These are phyloP conservation scores for Drosophila paulistorum DNA, from an alignment of 1,140 invertebrate species.

Conservation along the genomic window DNA sequence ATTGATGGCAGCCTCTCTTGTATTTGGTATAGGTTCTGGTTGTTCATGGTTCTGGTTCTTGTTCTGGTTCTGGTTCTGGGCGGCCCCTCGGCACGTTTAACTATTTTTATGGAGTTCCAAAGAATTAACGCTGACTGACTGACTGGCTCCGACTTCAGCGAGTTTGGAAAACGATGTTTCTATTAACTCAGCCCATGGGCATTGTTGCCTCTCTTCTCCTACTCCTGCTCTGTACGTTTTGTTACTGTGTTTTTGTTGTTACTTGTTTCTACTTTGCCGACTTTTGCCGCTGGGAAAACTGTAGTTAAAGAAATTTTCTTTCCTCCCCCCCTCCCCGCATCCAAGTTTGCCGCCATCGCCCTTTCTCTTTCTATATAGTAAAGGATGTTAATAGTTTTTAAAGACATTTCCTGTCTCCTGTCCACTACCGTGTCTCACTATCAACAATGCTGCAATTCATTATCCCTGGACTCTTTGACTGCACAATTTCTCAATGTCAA, in stretches of 20 bases:
- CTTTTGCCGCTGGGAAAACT: conserved; percentile 41
- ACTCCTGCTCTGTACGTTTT: neutral
- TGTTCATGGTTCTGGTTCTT: conserved; percentile 31
- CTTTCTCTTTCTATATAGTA: neutral
- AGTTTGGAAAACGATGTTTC: conserved; percentile 47
- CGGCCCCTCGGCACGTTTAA: conserved; percentile 72
- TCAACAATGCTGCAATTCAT: neutral
- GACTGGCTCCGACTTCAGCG: conserved; percentile 12
- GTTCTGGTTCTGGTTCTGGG: conserved; percentile 51
- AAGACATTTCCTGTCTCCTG: conserved; percentile 42
- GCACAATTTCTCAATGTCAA: conserved; percentile 46
- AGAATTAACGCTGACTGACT: conserved; percentile 52
- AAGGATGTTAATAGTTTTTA: conserved; percentile 31
- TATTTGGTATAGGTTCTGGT: neutral
- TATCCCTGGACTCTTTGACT: neutral
- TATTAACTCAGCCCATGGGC: conserved; percentile 66
- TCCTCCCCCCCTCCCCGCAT: neutral
- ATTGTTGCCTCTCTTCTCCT: conserved; percentile 34
- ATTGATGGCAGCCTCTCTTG: neutral
- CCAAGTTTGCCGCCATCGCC: neutral
- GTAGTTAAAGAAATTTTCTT: conserved; percentile 1
- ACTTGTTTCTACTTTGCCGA: conserved; percentile 43
- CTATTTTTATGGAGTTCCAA: conserved; percentile 78
- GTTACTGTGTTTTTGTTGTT: neutral
- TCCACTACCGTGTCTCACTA: neutral